Conservation (phyloP, 2,797 vertebrate genomes). For the Austrolebias charrua region DNA sequence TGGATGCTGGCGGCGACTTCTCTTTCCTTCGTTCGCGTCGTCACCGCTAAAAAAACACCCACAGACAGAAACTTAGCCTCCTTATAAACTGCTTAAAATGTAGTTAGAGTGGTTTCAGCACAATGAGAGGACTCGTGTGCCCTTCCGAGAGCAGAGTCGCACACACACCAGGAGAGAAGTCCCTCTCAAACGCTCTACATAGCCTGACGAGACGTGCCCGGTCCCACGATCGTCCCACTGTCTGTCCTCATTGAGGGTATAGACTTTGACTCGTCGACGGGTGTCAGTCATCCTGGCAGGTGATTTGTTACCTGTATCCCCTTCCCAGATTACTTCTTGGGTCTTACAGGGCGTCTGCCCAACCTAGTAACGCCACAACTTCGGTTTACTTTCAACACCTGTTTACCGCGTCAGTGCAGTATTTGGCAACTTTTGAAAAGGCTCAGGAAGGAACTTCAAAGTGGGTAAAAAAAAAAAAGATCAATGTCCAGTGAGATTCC, state of each 20-base stretch:
- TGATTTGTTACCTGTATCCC: conserved; percentile 55
- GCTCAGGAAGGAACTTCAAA: conserved; percentile 26
- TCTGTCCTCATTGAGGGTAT: conserved; percentile 98
- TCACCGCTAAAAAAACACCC: no score
- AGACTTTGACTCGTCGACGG: conserved; percentile 97
- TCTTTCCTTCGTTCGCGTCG: conserved; percentile 6
- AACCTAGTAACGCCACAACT: conserved; percentile 61
- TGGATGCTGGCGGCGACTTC: conserved; percentile 18
- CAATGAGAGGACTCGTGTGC: conserved; percentile 1
- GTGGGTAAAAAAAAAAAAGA: neutral
- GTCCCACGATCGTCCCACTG: conserved; percentile 99
- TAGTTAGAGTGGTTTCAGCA: conserved; percentile 20
- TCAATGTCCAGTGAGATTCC: neutral
- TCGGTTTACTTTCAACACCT: conserved; percentile 35
- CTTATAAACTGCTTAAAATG: conserved; percentile 22
- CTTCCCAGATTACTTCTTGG: conserved; percentile 36
- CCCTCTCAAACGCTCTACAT: conserved; percentile 97
- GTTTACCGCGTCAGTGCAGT: conserved; percentile 20
- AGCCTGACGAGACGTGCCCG: conserved; percentile 96
- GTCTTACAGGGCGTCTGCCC: conserved; percentile 34
- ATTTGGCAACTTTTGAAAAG: conserved; percentile 4
- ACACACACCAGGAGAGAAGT: conserved; percentile 97
- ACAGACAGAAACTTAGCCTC: no score
- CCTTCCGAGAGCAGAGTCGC: no score
- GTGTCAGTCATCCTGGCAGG: conserved; percentile 95